Evolutionary conservation across 2,888 invertebrate species (phyloP).

Genomic region (Habroteleia sp.): DNA sequence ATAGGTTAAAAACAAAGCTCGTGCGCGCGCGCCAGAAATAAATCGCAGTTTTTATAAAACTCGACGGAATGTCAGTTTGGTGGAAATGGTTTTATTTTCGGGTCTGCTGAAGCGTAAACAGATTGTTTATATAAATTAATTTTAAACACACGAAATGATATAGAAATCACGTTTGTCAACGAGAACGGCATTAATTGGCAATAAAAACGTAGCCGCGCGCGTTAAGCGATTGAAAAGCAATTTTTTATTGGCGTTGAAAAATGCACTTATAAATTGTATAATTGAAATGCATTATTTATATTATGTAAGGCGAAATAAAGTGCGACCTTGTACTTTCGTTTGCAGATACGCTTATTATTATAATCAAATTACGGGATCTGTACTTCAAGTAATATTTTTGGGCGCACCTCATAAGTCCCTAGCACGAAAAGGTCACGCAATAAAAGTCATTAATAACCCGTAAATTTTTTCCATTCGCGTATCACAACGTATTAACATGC

Average conservation of each 20-base stretch:
- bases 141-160: background rate
- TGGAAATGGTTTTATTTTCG: conserved; percentile 6
- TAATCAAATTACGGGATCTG: conserved; percentile 43
- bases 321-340: no score
- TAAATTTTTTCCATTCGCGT: conserved; percentile 47
- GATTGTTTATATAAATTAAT: conserved; percentile 4
- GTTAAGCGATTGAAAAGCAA: no score
- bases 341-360: conserved; percentile 10
- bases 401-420: conserved; percentile 26
- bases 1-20: conserved; percentile 15
- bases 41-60: conserved; percentile 7
- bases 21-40: background rate
- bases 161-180: no score
- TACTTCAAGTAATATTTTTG: conserved; percentile 23
- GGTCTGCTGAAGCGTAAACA: conserved; percentile 2
- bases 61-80: background rate
- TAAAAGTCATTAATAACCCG: conserved; percentile 61
- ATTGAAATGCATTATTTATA: no score
- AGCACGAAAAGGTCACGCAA: conserved; percentile 31
- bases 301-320: no score
- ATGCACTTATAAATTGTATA: no score
- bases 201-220: no score
- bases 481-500: conserved; percentile 55
- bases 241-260: no score
- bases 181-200: no score